Base-by-base conservation (phyloP, 2,888 invertebrate species). In the Drosophila neutralis region DNA sequence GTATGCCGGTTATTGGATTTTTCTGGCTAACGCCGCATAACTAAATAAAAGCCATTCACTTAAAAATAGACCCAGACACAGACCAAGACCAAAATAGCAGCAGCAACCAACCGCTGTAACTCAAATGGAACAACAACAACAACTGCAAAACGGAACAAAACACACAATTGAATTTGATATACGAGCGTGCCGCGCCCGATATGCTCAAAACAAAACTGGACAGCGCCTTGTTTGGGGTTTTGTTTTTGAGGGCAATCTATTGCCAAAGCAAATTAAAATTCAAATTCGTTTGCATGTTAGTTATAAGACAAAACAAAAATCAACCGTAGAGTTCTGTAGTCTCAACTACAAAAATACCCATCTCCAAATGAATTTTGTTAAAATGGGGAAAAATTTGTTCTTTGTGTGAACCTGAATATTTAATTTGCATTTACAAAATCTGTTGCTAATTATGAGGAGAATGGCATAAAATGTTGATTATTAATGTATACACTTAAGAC, bases 201-300 rank as follows among this genome's bases (percentile, higher is more conserved):
- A 36, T 63, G 57, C 74, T 58, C 68, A 70, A 75, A 75, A 69
- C 49, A 64, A 68, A 79, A 79, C 58, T 56, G 57, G 40, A 53
- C 62, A 48, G 36, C 33, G 42, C 52, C 40, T 33, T 65, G 73
- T 59, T 73, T 69, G 56, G 27, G 38, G 27, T 54, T 58, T 61
- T 76, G 49, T 57, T 63, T 52, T 59, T 24, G 60, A 29, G 35
- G 67, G 62, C 65, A 73, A 73, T 73, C 57, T 70, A 74, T 74
- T 73, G 76, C 69, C 70, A 77, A 78, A 69, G 76, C 68, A 87
- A 85, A 85, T 78, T 83, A 79, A 87, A 85, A 88, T 86, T 80
- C 83, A 81, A 88, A 89, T 76, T 75, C 80, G 72, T 73, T 76
- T 73, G 73, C 66, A 71, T 83, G 66, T 66, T 80, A 58, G 74